Evolutionary conservation across 2,888 invertebrate genomes (phyloP), one percentile per base, ranked within the genome.

Genomic region (Latrodectus hesperus): DNA sequence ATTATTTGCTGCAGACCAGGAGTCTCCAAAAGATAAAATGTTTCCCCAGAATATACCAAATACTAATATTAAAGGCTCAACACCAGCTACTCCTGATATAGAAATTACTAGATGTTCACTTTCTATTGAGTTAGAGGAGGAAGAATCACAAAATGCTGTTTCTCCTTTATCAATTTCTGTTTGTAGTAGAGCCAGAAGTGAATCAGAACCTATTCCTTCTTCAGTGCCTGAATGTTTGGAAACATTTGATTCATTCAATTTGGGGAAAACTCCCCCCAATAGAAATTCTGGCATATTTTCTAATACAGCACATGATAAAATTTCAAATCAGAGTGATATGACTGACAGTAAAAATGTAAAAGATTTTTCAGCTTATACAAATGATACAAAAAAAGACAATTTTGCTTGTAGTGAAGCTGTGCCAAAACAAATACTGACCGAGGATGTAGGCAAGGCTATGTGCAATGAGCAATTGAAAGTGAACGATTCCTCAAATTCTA

Each of bases 101-200:
- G 88, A 88, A 60, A 88, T 88, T 9, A 88, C 88, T n/a, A 67
- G 79, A 67, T 88, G 88, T 53, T 72, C 88, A 2, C 51, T 83
- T 16, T 76, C 82, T 55, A 17, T 70, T 26, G 82, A 78, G 55
- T 78, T 71, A 16, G 78, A 87, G n/a, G 77, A 78, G 17, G 77
- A 55, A 68, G 77, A 72, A 49, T 68, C 87, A 22, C 17, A n/a
- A 17, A 77, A 71, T 51, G 55, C 9, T 5, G 51, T 74, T 51
- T 67, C 81, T 76, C 67, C 71, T 17, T 73, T 26, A 22, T 76
- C 52, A 64, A 67, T 65, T n/a, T 16, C 60, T 6, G 65, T 22
- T 51, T 22, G 17, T 52, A 82, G 65, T 55, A 87, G 87, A 51
- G 82, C 60, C 17, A 77, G 87, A 52, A 87, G 78, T 14, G 87